phyloP scores from a whole-genome alignment of 2,888 invertebrate species.

The Erpobdella octoculata region DNA sequence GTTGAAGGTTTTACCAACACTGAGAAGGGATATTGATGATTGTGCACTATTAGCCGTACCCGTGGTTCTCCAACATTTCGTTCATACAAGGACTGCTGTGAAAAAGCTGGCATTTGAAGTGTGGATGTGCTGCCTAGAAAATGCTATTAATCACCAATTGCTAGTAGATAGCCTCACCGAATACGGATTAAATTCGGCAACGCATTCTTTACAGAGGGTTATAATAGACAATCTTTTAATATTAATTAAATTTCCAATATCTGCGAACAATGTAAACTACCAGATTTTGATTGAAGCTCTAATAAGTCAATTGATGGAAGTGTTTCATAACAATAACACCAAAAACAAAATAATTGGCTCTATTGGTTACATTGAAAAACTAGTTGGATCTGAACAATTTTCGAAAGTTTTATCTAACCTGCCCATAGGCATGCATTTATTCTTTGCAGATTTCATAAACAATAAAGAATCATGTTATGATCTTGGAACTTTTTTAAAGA shows the following conservation, averaged over 20 bases:
- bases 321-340: neutral
- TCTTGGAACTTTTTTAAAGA: neutral
- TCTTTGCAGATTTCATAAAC: neutral
- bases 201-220: neutral
- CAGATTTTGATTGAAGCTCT: neutral
- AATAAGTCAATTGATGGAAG: neutral
- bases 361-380: neutral
- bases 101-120: neutral
- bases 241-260: neutral
- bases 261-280: neutral
- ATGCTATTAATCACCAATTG: neutral
- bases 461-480: neutral
- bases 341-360: neutral
- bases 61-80: constrained; percentile 4
- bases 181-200: constrained; percentile 6
- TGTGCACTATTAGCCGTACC: neutral
- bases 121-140: neutral
- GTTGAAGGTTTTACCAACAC: neutral
- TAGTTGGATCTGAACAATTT: neutral
- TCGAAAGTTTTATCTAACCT: neutral
- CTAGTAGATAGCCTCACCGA: neutral
- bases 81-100: neutral
- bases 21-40: neutral
- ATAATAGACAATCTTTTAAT: neutral
- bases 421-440: neutral